These are phyloP conservation scores for Meteorus colon DNA, from an alignment of 2,888 invertebrate genomes.

Conservation along the genomic window DNA sequence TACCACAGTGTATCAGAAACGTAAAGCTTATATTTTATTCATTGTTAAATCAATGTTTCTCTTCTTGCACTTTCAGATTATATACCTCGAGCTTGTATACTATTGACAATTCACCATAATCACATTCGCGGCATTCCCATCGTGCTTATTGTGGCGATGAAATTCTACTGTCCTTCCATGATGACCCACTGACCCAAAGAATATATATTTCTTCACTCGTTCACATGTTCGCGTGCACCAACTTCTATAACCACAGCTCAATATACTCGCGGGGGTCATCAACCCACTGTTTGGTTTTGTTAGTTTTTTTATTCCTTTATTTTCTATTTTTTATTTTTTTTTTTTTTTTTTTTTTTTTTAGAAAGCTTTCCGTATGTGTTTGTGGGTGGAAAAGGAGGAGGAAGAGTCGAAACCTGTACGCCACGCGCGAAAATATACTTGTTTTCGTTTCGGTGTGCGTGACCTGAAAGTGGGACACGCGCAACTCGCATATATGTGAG, in stretches of 20 bases:
- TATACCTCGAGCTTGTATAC: neutral
- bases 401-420: neutral
- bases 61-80: neutral
- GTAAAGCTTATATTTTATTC: no score
- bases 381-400: neutral
- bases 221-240: conserved; percentile 17
- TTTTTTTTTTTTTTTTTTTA: conserved; percentile 7
- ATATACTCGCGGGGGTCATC: conserved; percentile 32
- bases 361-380: conserved; percentile 6
- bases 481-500: conserved; percentile 31
- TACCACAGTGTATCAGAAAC: no score
- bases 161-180: neutral
- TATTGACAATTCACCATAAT: neutral
- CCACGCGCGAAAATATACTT: neutral
- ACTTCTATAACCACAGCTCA: neutral
- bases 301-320: no score
- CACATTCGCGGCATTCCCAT: neutral
- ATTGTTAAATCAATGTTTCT: neutral
- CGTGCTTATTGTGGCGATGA: neutral
- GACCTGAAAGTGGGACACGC: conserved; percentile 36
- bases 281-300: conserved; percentile 28
- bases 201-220: neutral
- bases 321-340: conserved; percentile 11
- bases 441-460: conserved; percentile 28
- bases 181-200: conserved; percentile 42